Percentiles rank a stretch among this genome's conserved stretches.
Evolutionary conservation across 1,140 invertebrate species (phyloP).

Genomic region (Macrobrachium rosenbergii): DNA sequence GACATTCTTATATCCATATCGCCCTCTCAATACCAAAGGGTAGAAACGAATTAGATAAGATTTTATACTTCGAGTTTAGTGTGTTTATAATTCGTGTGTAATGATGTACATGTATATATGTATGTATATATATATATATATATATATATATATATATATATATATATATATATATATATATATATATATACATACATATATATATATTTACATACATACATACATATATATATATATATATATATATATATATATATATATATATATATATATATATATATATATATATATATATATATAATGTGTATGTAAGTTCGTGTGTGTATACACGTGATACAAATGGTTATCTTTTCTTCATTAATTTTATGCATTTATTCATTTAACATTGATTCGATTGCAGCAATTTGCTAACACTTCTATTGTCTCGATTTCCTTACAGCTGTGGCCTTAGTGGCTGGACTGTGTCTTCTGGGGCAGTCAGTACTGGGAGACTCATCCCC

Average conservation of each 20-base stretch:
- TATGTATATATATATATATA: slow-evolving; percentile 13
- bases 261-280: slow-evolving; percentile 18
- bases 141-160: slow-evolving; percentile 23
- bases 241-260: slow-evolving; percentile 10
- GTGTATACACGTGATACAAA: not conserved
- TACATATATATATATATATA: slow-evolving; percentile 24
- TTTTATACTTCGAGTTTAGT: no score
- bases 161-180: slow-evolving; percentile 9
- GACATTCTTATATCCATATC: not conserved
- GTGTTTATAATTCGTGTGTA: not conserved
- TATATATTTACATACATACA: slow-evolving; percentile 4
- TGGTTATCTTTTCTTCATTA: not conserved
- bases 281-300: slow-evolving; percentile 18
- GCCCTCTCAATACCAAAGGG: not conserved
- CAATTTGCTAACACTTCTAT: not conserved
- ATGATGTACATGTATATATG: not conserved
- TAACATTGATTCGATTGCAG: not conserved
- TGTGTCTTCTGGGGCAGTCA: not conserved
- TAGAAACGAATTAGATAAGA: no score
- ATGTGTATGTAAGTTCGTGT: not conserved
- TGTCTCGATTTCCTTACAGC: not conserved
- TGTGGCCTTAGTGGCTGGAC: not conserved
- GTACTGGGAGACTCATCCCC: slow-evolving; percentile 57
- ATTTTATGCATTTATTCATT: not conserved
- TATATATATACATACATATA: not conserved